Evolutionary conservation across 2,113 vertebrate genomes (phyloP).

Genomic region (Rhea pennata): DNA sequence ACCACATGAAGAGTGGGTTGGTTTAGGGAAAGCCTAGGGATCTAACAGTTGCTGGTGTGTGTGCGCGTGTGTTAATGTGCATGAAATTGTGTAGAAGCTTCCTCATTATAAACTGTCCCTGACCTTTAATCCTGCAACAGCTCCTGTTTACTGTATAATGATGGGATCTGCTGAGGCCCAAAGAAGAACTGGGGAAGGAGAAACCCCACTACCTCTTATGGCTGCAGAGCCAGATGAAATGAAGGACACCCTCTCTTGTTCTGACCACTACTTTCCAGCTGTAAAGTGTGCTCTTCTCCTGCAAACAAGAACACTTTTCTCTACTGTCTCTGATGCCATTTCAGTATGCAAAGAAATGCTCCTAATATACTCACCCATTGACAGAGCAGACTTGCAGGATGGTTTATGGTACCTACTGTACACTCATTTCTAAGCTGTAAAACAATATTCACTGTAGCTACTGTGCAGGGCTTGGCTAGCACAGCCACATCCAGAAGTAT

Average conservation of each 20-base stretch:
- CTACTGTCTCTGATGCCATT: not conserved
- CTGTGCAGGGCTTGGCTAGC: slow-evolving; percentile 34
- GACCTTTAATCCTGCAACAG: not conserved
- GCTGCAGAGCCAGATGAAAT: not conserved
- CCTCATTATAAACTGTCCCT: not conserved
- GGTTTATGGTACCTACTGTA: slow-evolving; percentile 42
- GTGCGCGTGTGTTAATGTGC: too few relatives aligned
- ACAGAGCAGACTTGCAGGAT: slow-evolving; percentile 3
- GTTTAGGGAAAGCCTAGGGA: not conserved
- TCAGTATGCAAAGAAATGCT: slow-evolving; percentile 18
- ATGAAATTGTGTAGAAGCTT: not conserved
- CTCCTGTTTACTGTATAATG: not conserved
- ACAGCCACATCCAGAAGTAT: slow-evolving; percentile 25
- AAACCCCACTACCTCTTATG: not conserved
- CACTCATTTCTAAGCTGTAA: slow-evolving; percentile 21
- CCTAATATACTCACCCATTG: not conserved
- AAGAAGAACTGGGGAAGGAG: not conserved
- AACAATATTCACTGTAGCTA: slow-evolving; percentile 50
- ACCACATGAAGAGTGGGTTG: not conserved
- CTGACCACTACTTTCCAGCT: not conserved
- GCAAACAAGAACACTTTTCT: not conserved
- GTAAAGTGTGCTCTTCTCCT: not conserved
- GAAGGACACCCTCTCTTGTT: not conserved
- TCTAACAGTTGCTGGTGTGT: not conserved
- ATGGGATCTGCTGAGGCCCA: not conserved